Percentiles rank a stretch among this genome's conserved stretches.
Evolutionary conservation across 2,888 invertebrate species (phyloP).

Genomic region (Lithophane leautieri): DNA sequence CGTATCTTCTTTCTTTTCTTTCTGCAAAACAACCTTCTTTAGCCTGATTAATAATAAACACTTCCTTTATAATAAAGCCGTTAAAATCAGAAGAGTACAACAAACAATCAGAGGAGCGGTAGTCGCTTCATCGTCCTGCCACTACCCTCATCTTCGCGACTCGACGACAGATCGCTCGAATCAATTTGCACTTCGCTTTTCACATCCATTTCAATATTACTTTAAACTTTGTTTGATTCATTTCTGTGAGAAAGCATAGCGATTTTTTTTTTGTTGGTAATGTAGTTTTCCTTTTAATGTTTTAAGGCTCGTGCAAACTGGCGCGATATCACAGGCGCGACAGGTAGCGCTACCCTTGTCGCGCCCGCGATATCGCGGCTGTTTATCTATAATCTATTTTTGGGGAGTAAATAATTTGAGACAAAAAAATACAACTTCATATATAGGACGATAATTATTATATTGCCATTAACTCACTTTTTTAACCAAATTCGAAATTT

Average conservation of each 20-base stretch:
- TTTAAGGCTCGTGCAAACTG: too few relatives aligned
- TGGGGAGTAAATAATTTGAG: background rate
- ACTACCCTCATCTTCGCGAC: constrained; percentile 68
- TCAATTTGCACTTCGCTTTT: constrained; percentile 71
- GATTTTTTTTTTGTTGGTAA: constrained; percentile 11
- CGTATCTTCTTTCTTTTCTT: too few relatives aligned
- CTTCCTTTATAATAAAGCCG: constrained; percentile 10
- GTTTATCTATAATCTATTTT: background rate
- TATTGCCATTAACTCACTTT: background rate
- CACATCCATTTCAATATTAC: constrained; percentile 62
- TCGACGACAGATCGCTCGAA: constrained; percentile 69
- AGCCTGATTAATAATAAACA: constrained; percentile 5
- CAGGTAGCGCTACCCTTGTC: too few relatives aligned
- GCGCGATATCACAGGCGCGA: too few relatives aligned
- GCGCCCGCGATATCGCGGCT: too few relatives aligned
- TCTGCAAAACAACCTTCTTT: background rate
- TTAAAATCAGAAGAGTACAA: constrained; percentile 57
- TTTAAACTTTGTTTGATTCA: constrained; percentile 56
- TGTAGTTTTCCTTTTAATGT: background rate
- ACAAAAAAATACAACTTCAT: too few relatives aligned
- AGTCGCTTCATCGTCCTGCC: constrained; percentile 55
- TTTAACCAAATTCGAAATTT: background rate
- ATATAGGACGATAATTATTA: background rate
- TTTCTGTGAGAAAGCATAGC: constrained; percentile 24
- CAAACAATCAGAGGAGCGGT: constrained; percentile 65